phyloP scores from a whole-genome alignment of 2,888 invertebrate species.

The Folsomia manolachei region DNA sequence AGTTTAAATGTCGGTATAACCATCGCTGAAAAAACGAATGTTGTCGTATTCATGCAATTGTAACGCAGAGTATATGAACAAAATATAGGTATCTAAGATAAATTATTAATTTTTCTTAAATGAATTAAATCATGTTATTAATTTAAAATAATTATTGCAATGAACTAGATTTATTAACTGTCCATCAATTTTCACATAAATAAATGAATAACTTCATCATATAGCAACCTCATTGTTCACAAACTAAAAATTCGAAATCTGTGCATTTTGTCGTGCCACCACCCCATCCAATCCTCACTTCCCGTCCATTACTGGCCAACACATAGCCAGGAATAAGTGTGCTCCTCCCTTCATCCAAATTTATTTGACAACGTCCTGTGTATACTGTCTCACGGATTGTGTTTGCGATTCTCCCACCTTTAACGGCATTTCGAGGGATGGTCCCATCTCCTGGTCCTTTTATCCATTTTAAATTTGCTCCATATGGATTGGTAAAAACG shows the following conservation, averaged over 20 bases:
- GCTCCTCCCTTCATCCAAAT: background rate
- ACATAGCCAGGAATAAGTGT: background rate
- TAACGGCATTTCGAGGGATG: background rate
- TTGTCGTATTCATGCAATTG: no score
- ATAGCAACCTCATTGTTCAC: background rate
- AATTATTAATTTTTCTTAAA: no score
- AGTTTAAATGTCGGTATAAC: no score
- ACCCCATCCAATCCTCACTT: background rate
- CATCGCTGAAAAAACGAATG: no score
- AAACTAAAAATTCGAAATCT: background rate
- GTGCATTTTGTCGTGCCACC: background rate
- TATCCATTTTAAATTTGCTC: conserved; percentile 2
- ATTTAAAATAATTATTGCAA: no score
- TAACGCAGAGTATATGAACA: no score
- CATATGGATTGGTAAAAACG: conserved; percentile 21
- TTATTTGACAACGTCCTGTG: background rate
- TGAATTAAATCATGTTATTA: no score
- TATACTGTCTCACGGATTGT: conserved; percentile 1
- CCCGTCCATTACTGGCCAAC: background rate
- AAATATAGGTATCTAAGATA: no score
- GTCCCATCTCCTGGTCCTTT: background rate
- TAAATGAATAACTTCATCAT: no score
- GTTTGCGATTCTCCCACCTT: background rate
- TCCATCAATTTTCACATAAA: no score
- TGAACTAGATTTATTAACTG: no score